Evolutionary conservation across 2,797 vertebrate genomes (phyloP).

Genomic region (Melanotaenia trifasciata): DNA sequence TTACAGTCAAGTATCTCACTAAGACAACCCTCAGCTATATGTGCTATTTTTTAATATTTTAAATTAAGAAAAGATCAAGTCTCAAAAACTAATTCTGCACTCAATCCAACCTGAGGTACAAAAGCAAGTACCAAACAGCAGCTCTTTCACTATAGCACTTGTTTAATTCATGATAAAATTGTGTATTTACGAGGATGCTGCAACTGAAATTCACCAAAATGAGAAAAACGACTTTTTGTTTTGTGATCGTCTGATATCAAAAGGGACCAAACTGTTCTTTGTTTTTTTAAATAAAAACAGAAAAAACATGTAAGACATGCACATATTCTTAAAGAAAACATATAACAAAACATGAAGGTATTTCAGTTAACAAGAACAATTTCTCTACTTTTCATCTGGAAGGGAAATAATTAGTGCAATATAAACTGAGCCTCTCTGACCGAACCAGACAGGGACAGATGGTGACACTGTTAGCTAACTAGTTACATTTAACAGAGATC

Average conservation of each 20-base stretch:
- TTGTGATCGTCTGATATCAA: neutral
- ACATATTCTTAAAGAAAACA: slow-evolving; percentile 34
- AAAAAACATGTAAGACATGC: slow-evolving; percentile 46
- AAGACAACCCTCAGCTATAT: neutral
- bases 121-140: no score
- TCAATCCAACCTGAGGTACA: no score
- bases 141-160: no score
- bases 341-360: slow-evolving; percentile 40
- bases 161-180: no score
- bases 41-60: neutral
- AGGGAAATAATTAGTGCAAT: slow-evolving; percentile 78
- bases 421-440: slow-evolving; percentile 60
- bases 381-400: slow-evolving; percentile 59
- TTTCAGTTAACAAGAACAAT: slow-evolving; percentile 43
- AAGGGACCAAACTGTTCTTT: neutral
- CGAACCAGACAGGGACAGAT: slow-evolving; percentile 29
- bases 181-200: slow-evolving; percentile 9
- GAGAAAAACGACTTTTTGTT: slow-evolving; percentile 12
- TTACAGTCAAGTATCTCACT: slow-evolving; percentile 7
- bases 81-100: neutral
- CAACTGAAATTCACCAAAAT: slow-evolving; percentile 13
- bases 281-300: neutral
- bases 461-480: slow-evolving; percentile 33
- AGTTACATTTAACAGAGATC: slow-evolving; percentile 10
- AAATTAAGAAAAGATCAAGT: neutral